A percentile compares a stretch with the other conserved stretches of the same genome.
phyloP scores from a whole-genome alignment of 2,113 vertebrate genomes.

The Melospiza melodia region DNA sequence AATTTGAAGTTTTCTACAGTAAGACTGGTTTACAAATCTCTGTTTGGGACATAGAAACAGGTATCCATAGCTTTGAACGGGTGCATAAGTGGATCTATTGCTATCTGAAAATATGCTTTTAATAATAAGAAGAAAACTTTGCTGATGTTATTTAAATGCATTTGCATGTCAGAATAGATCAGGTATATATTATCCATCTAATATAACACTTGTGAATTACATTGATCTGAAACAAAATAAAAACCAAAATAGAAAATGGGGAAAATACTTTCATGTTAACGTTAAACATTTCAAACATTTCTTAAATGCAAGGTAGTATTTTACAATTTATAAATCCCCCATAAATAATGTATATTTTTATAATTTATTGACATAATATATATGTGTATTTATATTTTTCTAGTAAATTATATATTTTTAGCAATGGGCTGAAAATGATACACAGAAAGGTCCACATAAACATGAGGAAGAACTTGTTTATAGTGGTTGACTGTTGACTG shows the following conservation, averaged over 20 bases:
- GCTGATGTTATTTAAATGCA: neutral
- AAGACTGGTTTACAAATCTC: conserved; percentile 12
- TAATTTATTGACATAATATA: neutral
- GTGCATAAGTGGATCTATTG: neutral
- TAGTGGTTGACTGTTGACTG: accelerated
- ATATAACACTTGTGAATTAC: neutral
- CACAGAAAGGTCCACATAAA: neutral
- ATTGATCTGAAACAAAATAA: neutral
- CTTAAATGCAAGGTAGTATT: neutral
- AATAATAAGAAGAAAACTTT: neutral
- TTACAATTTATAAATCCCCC: neutral
- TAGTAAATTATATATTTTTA: neutral
- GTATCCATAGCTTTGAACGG: conserved; percentile 1
- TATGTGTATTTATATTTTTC: neutral
- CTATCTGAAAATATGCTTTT: neutral
- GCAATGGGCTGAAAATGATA: neutral
- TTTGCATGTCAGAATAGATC: neutral
- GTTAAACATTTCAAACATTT: neutral
- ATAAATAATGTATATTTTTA: neutral
- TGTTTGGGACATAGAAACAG: neutral
- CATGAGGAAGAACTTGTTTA: neutral
- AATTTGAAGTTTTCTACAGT: neutral
- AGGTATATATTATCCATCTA: neutral
- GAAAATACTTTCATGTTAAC: neutral
- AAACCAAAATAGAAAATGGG: accelerated